Evolutionary conservation across 1,140 invertebrate genomes (phyloP).

Genomic region (Drosophila sp.): DNA sequence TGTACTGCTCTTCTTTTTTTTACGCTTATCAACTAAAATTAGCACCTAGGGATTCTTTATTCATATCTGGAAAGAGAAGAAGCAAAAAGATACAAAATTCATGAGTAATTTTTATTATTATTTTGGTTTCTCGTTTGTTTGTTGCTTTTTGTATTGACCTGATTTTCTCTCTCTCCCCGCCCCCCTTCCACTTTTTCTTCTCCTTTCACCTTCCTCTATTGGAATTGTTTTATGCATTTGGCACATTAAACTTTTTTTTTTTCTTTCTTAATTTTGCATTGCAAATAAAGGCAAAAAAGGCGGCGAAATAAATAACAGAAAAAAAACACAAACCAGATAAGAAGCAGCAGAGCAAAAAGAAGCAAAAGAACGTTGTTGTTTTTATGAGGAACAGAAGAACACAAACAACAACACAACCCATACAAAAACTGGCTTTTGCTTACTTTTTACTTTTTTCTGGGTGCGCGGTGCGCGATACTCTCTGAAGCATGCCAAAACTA

Average conservation of each 20-base stretch:
- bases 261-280: constrained; percentile 31
- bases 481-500: constrained; percentile 59
- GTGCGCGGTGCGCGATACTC: constrained; percentile 14
- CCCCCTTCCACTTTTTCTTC: background rate
- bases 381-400: constrained; percentile 17
- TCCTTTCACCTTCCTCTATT: constrained; percentile 1
- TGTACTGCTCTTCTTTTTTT: constrained; percentile 69
- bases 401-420: background rate
- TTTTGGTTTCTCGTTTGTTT: background rate
- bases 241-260: constrained; percentile 63
- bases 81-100: constrained; percentile 24
- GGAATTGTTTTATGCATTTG: constrained; percentile 63
- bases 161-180: constrained; percentile 1
- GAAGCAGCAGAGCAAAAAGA: constrained; percentile 5
- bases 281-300: constrained; percentile 15
- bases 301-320: constrained; percentile 36
- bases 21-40: constrained; percentile 81
- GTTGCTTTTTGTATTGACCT: constrained; percentile 9
- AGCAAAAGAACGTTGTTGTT: constrained; percentile 9
- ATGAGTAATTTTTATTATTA: constrained; percentile 21
- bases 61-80: constrained; percentile 72
- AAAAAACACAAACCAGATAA: constrained; percentile 18
- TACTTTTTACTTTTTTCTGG: constrained; percentile 8
- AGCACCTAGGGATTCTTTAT: constrained; percentile 82
- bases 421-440: constrained; percentile 42